Base-by-base conservation (phyloP, 2,113 vertebrate genomes). In the Pundamilia nyererei region DNA sequence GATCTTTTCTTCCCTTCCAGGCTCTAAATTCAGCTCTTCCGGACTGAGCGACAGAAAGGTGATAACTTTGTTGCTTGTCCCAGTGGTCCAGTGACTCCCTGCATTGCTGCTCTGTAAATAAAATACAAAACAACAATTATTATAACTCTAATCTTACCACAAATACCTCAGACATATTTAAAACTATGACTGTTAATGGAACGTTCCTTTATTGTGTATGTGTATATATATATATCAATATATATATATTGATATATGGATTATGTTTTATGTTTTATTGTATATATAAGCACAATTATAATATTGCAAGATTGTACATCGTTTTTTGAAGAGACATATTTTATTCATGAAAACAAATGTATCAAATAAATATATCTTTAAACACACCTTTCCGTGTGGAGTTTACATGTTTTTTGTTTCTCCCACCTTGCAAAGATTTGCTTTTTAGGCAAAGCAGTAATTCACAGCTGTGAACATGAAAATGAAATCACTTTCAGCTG, bases 31-130 rank as follows among this genome's bases (percentile, higher is more conserved):
- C 81, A 82, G 7, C 70, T 86, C 79, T 42, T 79, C 51, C 21
- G 38, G 85, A 83, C 24, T 3, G 38, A 19, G 19, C 13, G 54
- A 92, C 79, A 70, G 85, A 83, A 85, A 86, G 35, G 55, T 12
- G 49, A 90, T 70, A 79, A 90, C 86, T 68, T 86, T 92, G 89
- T 92, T 86, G 38, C 84, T 35, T 38, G 80, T 81, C 70, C 84
- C 26, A 58, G 68, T 53, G 77, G 47, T 90, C 88, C 82, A 85
- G 87, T 93, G 89, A 95, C 94, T 95, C 95, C 95, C 56, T 85
- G 24, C 77, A 89, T 89, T 95, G 95, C 95, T 96, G 95, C 95
- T 95, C 80, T 95, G 93, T 95, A 96, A 89, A 95, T 93, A 95
- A 85, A 87, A 80, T 85, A 45, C 81, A 82, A 62, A 17, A 70